These are phyloP conservation scores for Pheosia gnoma DNA, from an alignment of 2,888 invertebrate species.

Conservation along the genomic window DNA sequence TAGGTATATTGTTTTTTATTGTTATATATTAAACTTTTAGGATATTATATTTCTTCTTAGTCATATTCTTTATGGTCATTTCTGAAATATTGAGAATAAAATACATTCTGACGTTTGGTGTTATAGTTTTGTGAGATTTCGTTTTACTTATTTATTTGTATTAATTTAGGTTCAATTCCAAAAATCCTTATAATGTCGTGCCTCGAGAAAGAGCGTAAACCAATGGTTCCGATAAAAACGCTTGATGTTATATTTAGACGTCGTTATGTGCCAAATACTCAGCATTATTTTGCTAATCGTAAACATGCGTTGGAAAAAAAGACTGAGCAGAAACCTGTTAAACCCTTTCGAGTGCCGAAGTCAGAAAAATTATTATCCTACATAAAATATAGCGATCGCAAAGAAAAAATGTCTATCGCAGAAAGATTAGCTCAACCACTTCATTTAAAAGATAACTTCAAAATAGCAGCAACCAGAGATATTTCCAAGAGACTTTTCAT, in stretches of 20 bases:
- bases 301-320: constrained; percentile 56
- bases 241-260: constrained; percentile 75
- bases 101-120: not conserved
- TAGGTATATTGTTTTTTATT: too few species aligned
- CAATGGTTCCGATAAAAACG: constrained; percentile 73
- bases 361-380: constrained; percentile 75
- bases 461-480: constrained; percentile 75
- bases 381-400: constrained; percentile 75
- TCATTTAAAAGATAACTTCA: constrained; percentile 70
- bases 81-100: not conserved
- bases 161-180: constrained; percentile 11
- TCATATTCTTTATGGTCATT: not conserved
- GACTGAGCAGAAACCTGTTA: constrained; percentile 44
- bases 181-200: constrained; percentile 54
- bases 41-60: too few species aligned
- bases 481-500: constrained; percentile 84
- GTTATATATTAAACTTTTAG: too few species aligned
- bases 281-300: constrained; percentile 75
- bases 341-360: constrained; percentile 67
- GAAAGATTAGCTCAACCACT: constrained; percentile 62
- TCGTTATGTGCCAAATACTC: constrained; percentile 75
- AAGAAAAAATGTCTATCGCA: constrained; percentile 59
- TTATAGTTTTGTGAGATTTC: not conserved
- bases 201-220: constrained; percentile 63
- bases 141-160: constrained; percentile 6